Evolutionary conservation across 2,888 invertebrate genomes (phyloP), one percentile per base, ranked within the genome.

Genomic region (Hydropsyche betteni): DNA sequence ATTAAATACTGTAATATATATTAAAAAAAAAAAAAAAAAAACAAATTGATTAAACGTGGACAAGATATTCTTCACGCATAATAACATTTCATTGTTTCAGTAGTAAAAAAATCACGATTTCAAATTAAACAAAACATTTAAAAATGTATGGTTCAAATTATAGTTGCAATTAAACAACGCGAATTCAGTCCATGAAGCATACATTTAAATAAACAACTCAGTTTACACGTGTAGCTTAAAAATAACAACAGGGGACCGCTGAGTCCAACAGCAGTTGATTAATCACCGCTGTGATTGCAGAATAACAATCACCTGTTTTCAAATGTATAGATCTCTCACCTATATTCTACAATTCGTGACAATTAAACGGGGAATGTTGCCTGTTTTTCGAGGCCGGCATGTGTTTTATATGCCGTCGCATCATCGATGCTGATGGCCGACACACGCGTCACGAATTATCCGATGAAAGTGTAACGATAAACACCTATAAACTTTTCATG

Each of bases 101-200:
- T 55, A 24, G 16, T 75, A 73, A 75, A 52, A 77, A 75, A 75
- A 69, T 78, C 75, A 78, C 76, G 75, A 75, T 64, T 76, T 69
- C 69, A 75, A 78, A 74, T 75, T 72, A 74, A 53, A 74, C 52
- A 55, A 74, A 33, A 75, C 75, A 68, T 73, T 64, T 38, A 71
- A 74, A 75, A 73, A 79, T 79, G 79, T 79, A 79, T 76, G 79
- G 75, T 78, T 78, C 75, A 77, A 76, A 79, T 75, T 68, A 79
- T 75, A 76, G 79, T 79, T 79, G 79, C 79, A 79, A 77, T 76
- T 77, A 75, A 74, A 78, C 78, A 77, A 79, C 79, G 76, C 77
- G 53, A 76, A 38, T 71, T 79, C 79, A 77, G 69, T 76, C 79
- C 77, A 78, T 78, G 76, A 79, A 79, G 79, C 77, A 74, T 79